Evolutionary conservation across 1,140 invertebrate genomes (phyloP).

Genomic region (Tetramorium simillimum): DNA sequence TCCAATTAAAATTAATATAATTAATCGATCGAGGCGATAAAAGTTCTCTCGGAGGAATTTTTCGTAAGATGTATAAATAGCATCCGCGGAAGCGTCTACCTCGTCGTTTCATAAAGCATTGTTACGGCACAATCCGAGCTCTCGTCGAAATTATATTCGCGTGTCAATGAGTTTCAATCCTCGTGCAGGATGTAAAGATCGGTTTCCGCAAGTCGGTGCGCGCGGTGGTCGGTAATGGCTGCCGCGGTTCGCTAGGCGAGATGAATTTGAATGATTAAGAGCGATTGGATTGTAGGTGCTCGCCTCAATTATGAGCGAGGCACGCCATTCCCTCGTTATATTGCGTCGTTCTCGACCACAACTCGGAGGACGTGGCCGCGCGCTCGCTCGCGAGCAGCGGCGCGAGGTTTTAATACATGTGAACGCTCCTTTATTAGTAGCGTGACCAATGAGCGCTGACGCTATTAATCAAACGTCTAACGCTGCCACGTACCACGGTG

Average conservation of each 20-base stretch:
- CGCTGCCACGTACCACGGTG: constrained; percentile 42
- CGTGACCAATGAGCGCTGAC: constrained; percentile 84
- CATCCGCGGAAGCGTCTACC: neutral
- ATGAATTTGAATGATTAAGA: constrained; percentile 84
- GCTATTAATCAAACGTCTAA: constrained; percentile 84
- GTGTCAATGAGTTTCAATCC: constrained; percentile 45
- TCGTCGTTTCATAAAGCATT: neutral
- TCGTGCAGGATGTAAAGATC: constrained; percentile 17
- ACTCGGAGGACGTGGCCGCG: constrained; percentile 44
- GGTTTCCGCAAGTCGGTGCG: constrained; percentile 61
- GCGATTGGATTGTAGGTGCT: constrained; percentile 83
- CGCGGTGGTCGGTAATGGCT: constrained; percentile 63
- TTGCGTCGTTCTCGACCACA: constrained; percentile 69
- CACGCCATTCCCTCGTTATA: constrained; percentile 85
- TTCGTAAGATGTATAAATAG: neutral
- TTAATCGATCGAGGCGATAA: neutral
- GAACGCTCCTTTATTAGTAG: constrained; percentile 85
- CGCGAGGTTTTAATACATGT: constrained; percentile 82
- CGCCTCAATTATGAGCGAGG: constrained; percentile 81
- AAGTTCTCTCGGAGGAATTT: neutral
- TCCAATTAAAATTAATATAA: neutral
- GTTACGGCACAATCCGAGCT: neutral
- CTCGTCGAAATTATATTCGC: constrained; percentile 7
- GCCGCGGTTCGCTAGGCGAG: constrained; percentile 71
- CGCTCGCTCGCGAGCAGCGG: constrained; percentile 73